Evolutionary conservation across 1,140 invertebrate genomes (phyloP), one percentile per base, ranked within the genome.

Genomic region (Magallana angulata): DNA sequence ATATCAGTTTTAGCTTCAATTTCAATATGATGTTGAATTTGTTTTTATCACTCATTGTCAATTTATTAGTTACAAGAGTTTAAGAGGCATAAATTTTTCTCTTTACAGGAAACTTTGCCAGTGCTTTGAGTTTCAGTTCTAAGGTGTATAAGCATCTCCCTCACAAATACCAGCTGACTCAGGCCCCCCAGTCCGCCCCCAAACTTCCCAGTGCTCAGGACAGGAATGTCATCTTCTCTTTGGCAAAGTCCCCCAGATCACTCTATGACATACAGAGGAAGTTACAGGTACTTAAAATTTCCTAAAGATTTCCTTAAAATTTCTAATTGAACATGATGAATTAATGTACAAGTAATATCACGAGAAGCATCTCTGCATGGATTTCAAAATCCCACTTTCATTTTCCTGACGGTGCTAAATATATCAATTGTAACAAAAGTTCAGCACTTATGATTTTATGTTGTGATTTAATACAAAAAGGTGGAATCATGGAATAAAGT

Each of bases 201-300:
- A 60, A 60, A 57, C 85, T 88, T 11, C 92, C 92, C 24, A 93
- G 90, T 58, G 81, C 91, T 14, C 90, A 91, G 16, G 92, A 93
- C 80, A 92, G 91, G 82, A 91, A 92, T 16, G 85, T 89, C 16
- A 90, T 93, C 57, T 93, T 93, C 64, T 85, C 88, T 36, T 81
- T 92, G 86, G 91, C 90, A 5, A 68, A 88, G 59, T 89, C 86
- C 68, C 88, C 90, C 12, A 87, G 87, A 30, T 84, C 88, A 71
- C 91, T 91, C 86, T 90, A 91, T 82, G 91, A 93, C 36, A 85
- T 93, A 56, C 92, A 93, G 88, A 92, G 89, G 48, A 90, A 91
- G 48, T 76, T 93, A 57, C 92, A 93, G 90, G 92, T 92, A 88
- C 18, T 18, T 12, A n/a, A 80, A 18, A 80, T 12, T 80, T 80